These are phyloP conservation scores for Poecile atricapillus DNA, from an alignment of 2,113 vertebrate genomes.

Conservation along the genomic window DNA sequence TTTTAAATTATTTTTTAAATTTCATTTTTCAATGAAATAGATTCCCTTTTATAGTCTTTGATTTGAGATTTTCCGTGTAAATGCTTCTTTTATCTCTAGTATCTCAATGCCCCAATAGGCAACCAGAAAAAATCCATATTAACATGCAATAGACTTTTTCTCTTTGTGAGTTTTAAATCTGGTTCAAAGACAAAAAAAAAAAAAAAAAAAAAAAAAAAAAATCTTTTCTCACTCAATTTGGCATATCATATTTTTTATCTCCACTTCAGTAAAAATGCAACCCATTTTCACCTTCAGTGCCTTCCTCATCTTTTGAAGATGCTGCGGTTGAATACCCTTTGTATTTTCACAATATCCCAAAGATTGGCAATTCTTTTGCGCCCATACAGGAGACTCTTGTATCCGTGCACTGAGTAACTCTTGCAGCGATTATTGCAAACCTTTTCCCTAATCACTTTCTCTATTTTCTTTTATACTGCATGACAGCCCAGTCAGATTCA, in stretches of 20 bases:
- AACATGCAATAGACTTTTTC: not conserved
- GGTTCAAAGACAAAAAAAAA: not conserved
- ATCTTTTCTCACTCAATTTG: not conserved
- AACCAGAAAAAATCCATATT: not conserved
- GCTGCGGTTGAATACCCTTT: not conserved
- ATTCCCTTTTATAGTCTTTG: not conserved
- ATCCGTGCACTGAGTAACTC: not conserved
- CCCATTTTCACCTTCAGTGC: not conserved
- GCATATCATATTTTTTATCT: not conserved
- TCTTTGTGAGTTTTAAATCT: not conserved
- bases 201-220: not conserved
- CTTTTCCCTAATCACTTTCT: not conserved
- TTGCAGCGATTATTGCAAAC: not conserved
- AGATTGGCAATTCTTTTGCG: not conserved
- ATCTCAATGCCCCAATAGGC: not conserved
- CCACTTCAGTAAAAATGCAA: not conserved
- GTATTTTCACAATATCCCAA: slow-evolving; percentile 4
- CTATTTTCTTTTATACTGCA: not conserved
- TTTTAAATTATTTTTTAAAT: no score
- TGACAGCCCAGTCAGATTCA: not conserved
- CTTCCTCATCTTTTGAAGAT: not conserved
- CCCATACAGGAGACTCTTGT: not conserved
- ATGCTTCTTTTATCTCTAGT: not conserved
- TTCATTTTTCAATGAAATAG: not conserved
- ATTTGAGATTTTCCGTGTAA: not conserved